phyloP scores from a whole-genome alignment of 2,113 vertebrate species.

The Gallinago paraguaiae region DNA sequence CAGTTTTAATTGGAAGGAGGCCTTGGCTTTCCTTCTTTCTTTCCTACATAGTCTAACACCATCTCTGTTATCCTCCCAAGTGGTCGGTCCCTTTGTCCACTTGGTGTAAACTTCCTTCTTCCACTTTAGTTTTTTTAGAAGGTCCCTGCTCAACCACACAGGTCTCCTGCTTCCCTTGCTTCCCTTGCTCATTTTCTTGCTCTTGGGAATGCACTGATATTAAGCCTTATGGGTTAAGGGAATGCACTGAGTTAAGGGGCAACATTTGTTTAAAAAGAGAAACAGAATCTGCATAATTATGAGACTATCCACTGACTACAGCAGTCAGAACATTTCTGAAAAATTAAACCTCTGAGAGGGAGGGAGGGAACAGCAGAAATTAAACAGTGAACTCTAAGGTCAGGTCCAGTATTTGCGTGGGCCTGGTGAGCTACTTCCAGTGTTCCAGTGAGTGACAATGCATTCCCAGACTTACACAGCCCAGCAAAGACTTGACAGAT shows the following conservation, averaged over 20 bases:
- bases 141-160: no score
- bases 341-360: not conserved
- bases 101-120: no score
- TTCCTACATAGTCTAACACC: no score
- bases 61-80: no score
- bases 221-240: no score
- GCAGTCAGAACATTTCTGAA: not conserved
- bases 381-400: not conserved
- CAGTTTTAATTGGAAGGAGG: no score
- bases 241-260: not conserved
- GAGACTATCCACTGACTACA: not conserved
- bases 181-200: no score
- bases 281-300: not conserved
- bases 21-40: no score
- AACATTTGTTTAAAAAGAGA: not conserved
- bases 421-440: not conserved
- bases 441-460: not conserved
- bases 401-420: not conserved
- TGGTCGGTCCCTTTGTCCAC: no score
- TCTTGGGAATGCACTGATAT: no score
- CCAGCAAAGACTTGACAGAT: not conserved
- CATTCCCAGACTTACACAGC: not conserved
- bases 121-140: no score
- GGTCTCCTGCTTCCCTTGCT: no score
- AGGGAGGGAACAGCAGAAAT: not conserved